A percentile compares a stretch with the other conserved stretches of the same genome.
Conservation (phyloP, 1,140 invertebrate genomes). For the Belonocnema kinseyi region DNA sequence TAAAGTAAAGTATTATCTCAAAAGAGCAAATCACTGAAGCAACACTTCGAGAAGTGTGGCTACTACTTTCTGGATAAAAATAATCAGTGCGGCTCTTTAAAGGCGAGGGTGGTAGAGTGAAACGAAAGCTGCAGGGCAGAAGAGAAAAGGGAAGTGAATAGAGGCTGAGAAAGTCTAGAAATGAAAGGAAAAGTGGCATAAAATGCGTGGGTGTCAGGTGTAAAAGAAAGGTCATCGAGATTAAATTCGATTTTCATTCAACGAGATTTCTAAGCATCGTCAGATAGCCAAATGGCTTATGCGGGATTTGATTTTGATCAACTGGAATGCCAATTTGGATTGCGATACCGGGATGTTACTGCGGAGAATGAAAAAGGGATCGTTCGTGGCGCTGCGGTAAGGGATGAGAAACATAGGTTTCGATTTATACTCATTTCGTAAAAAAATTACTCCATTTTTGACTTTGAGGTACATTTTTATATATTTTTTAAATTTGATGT, state of each 20-base stretch:
- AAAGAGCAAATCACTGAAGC: neutral
- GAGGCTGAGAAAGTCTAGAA: neutral
- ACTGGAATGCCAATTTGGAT: constrained; percentile 65
- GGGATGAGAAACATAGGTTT: constrained; percentile 38
- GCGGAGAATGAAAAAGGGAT: constrained; percentile 63
- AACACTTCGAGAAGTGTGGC: neutral
- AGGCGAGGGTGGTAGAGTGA: constrained; percentile 22
- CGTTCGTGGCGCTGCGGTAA: constrained; percentile 58
- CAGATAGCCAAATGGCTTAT: constrained; percentile 22
- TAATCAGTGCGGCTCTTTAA: neutral
- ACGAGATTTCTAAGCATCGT: neutral
- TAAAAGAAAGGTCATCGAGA: neutral
- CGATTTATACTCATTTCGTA: neutral
- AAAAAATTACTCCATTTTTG: neutral
- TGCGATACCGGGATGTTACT: constrained; percentile 64
- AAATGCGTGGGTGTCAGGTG: neutral
- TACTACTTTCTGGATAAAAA: neutral
- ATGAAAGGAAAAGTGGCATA: neutral
- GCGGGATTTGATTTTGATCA: constrained; percentile 50
- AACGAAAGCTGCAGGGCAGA: neutral
- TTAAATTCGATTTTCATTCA: too few species aligned
- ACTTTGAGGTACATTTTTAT: too few species aligned
- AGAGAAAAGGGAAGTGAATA: neutral
- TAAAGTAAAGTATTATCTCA: neutral
- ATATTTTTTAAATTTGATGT: too few species aligned